Evolutionary conservation across 2,888 invertebrate genomes (phyloP).

Genomic region (Nephrotoma appendiculata): DNA sequence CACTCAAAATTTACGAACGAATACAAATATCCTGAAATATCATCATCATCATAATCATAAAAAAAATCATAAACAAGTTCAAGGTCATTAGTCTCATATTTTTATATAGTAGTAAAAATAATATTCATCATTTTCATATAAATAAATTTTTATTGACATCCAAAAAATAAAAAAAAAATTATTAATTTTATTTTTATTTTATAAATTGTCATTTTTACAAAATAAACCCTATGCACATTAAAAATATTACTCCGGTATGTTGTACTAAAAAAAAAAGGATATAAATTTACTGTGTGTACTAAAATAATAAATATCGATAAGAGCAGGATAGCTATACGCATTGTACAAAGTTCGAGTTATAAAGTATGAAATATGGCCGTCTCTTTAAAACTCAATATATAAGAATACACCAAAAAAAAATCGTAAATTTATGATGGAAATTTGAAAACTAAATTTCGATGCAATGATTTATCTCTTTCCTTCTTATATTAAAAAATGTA

Average conservation of each 20-base stretch:
- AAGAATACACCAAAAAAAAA: neutral
- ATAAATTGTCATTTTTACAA: neutral
- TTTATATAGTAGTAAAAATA: neutral
- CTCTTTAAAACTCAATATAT: neutral
- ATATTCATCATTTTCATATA: neutral
- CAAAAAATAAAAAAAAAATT: neutral
- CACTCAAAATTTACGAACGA: neutral
- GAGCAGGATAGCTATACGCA: neutral
- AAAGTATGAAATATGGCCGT: constrained; percentile 2
- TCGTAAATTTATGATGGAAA: neutral
- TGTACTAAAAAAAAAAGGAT: neutral
- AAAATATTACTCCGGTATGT: neutral
- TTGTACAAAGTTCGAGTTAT: neutral
- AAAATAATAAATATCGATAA: neutral
- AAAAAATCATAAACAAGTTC: constrained; percentile 3
- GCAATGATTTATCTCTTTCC: constrained; percentile 1
- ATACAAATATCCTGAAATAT: neutral
- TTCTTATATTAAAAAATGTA: neutral
- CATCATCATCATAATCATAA: neutral
- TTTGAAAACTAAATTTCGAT: neutral
- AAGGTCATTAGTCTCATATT: constrained; percentile 1
- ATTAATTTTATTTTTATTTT: neutral
- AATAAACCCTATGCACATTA: neutral
- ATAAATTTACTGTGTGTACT: neutral
- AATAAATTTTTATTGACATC: neutral